Conservation (phyloP, 2,797 vertebrate species). For the Hippopotamyrus pictus region DNA sequence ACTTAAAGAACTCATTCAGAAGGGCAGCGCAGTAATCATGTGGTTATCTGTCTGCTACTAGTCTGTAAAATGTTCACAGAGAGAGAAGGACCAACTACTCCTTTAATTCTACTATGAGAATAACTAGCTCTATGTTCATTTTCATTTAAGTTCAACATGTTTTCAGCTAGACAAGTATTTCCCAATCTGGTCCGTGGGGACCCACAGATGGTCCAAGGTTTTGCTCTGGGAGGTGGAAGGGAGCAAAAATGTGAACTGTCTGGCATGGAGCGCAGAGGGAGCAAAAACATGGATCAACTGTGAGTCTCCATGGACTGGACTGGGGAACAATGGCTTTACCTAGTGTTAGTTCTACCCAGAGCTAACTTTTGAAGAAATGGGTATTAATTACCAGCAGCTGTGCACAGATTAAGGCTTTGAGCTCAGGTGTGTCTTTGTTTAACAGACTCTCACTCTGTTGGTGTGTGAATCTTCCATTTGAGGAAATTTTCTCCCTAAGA, state of each 20-base stretch:
- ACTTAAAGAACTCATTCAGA: not conserved
- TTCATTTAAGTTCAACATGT: not conserved
- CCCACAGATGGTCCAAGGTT: not conserved
- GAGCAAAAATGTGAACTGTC: not conserved
- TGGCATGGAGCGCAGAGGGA: not conserved
- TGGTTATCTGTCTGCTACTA: not conserved
- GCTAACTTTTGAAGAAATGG: not conserved
- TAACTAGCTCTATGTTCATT: not conserved
- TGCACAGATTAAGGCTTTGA: not conserved
- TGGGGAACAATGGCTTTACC: not conserved
- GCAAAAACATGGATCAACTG: not conserved
- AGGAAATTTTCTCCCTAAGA: not conserved
- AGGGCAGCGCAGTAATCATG: not conserved
- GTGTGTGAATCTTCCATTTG: not conserved
- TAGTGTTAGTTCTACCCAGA: not conserved
- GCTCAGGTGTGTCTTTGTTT: constrained; percentile 8
- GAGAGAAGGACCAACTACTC: not conserved
- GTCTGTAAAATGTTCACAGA: not conserved
- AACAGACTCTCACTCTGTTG: not conserved
- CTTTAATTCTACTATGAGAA: not conserved
- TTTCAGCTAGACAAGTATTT: not conserved
- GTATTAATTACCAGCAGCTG: constrained; percentile 10
- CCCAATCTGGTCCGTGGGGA: not conserved
- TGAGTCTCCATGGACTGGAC: not conserved
- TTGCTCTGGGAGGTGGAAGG: not conserved